Conservation (phyloP, 2,797 vertebrate species). For the Alca torda region DNA sequence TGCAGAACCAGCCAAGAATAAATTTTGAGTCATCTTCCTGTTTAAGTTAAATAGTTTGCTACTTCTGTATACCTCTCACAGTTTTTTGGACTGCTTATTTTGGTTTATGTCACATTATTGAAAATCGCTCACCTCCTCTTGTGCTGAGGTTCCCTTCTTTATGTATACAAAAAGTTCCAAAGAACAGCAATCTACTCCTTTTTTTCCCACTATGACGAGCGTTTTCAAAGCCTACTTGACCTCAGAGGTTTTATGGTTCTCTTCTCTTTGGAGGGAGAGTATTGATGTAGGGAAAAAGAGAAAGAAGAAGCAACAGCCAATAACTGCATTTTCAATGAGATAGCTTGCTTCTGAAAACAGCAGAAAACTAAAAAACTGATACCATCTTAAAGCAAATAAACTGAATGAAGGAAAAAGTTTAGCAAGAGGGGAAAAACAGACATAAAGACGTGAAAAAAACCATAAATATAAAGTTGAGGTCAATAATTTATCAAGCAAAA, state of each 20-base stretch:
- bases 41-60: not conserved
- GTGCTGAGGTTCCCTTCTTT: not conserved
- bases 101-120: not conserved
- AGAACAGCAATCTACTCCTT: constrained; percentile 28
- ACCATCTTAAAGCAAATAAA: constrained; percentile 47
- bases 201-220: constrained; percentile 1
- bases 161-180: not conserved
- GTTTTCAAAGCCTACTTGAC: constrained; percentile 56
- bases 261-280: constrained; percentile 36
- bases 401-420: constrained; percentile 14
- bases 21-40: not conserved
- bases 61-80: not conserved
- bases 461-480: not conserved
- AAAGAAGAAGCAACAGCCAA: constrained; percentile 42
- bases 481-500: constrained; percentile 48
- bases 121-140: not conserved
- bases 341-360: constrained; percentile 43
- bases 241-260: constrained; percentile 52
- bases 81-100: not conserved
- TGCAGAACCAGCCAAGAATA: not conserved
- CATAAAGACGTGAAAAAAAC: not conserved
- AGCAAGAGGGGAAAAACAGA: constrained; percentile 4
- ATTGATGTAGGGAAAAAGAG: constrained; percentile 50
- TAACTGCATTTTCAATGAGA: constrained; percentile 60
- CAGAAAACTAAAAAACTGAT: constrained; percentile 29